Evolutionary conservation across 37 sponge, comb jelly and placozoan species (phyloP), one percentile per base, ranked within the genome.

Genomic region (Beroe ovata): DNA sequence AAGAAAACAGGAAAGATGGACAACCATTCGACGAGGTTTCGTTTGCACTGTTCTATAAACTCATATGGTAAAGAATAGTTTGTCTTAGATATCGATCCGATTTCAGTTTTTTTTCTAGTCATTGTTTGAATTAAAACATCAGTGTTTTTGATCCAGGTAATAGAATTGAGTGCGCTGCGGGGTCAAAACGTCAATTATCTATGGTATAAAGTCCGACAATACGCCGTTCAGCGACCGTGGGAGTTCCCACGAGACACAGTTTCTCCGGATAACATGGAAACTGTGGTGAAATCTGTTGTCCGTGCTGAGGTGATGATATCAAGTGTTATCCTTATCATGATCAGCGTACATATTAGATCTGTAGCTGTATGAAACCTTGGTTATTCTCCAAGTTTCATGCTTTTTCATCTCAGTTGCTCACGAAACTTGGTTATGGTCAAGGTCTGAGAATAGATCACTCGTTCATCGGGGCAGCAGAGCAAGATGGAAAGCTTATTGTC

Each of bases 221-320:
- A 3, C 0, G 84, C 84, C 0, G 84, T 77, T 0, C 1, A 19
- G 54, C 84, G 84, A 6, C 84, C 84, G 54, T 77, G 84, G 84
- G 26, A 42, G 54, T 77, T 42, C 47, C 26, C 38, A 42, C 84
- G 22, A 6, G 84, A 77, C 41, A 36, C 38, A 6, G 84, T 77
- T 6, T 77, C 84, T 77, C 84, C 84, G 20, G 84, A 77, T 41
- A 54, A 41, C 11, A 42, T 77, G 4, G 84, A 77, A 35, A 41
- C 16, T 77, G 84, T 77, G 1, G 84, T 77, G 11, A 77, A 30
- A 11, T 16, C 47, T 1, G 20, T 77, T 4, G 84, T 77, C 28
- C n/a, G 84, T n/a, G 84, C 84, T 40, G 84, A 77, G 54, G 84
- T 77, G 1, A 71, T 21, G 32, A 28, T 23, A 6, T 62, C 26